Conservation (phyloP, 2,888 invertebrate genomes). For the Apodemia zela region DNA sequence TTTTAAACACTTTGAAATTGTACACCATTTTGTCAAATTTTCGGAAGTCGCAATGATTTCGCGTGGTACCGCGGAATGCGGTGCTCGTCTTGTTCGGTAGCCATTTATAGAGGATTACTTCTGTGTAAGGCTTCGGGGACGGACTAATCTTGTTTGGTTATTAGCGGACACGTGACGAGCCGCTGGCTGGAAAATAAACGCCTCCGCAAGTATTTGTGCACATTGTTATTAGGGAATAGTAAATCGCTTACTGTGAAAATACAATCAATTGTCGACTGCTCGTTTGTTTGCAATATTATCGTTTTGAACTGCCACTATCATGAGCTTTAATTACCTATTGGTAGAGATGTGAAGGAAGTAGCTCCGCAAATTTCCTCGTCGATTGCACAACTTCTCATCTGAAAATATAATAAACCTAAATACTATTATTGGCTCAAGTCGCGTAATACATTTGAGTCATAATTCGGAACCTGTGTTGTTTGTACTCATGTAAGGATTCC, state of each 20-base stretch:
- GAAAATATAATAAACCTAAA: not conserved
- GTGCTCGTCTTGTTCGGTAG: constrained; percentile 20
- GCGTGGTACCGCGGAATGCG: constrained; percentile 26
- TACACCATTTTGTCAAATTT: constrained; percentile 85
- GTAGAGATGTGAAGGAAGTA: too few relatives aligned
- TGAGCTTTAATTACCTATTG: too few relatives aligned
- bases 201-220: constrained; percentile 2
- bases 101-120: constrained; percentile 62
- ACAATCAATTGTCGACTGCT: too few relatives aligned
- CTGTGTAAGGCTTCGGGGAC: constrained; percentile 53
- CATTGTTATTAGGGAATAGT: too few relatives aligned
- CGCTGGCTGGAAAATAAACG: constrained; percentile 6
- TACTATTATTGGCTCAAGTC: not conserved
- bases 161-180: constrained; percentile 46
- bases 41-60: constrained; percentile 13
- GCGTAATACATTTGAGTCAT: constrained; percentile 7
- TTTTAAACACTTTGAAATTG: constrained; percentile 95
- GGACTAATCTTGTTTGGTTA: constrained; percentile 55
- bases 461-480: not conserved
- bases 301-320: too few relatives aligned
- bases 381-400: not conserved
- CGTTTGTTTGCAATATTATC: too few relatives aligned
- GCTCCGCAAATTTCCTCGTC: not conserved
- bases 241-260: too few relatives aligned
- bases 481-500: not conserved